Evolutionary conservation across 2,113 vertebrate genomes (phyloP), one percentile per base, ranked within the genome.

Genomic region (Gadus chalcogrammus): DNA sequence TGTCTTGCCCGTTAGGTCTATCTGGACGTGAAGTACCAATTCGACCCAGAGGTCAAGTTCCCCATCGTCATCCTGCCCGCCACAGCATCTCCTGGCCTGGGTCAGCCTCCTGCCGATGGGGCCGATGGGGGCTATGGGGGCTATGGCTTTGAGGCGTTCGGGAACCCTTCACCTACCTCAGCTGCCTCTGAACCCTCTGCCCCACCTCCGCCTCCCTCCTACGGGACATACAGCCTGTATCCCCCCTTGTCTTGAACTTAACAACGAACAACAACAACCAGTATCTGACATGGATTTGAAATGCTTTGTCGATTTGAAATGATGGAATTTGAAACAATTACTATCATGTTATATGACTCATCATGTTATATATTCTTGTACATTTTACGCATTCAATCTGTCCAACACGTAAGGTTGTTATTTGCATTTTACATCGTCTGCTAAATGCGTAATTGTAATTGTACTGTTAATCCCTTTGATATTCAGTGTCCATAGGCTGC

Each of bases 31-130:
- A 89, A 88, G 68, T 89, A 79, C 70, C 77, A 82, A 9, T 82
- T 69, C 17, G 87, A 91, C 67, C 88, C 88, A 60, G 72, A 86
- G 70, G 80, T 91, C 74, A 88, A 88, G 64, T 88, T 91, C 66
- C 75, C 80, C 1, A 80, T 90, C 0, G 63, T 77, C 70, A 79
- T 91, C 69, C 65, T 90, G 28, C 70, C 27, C 15, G 74, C 69
- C 7, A 1, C 16, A 48, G 22, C 64, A 22, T 16, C 53, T 20
- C 20, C 71, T 68, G 72, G 56, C 28, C 4, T 1, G 3, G 65
- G 77, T 24, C 73, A 62, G 5, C 67, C 73, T 17, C 67, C 73
- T 17, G 13, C 31, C 31, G 6, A 35, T 35, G 31, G 31, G 31
- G 31, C 4, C 4, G 4, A 35, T 35, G 31, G 31, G 31, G 6